Base-by-base conservation (phyloP, 2,113 vertebrate genomes). In the Irena cyanogastra region DNA sequence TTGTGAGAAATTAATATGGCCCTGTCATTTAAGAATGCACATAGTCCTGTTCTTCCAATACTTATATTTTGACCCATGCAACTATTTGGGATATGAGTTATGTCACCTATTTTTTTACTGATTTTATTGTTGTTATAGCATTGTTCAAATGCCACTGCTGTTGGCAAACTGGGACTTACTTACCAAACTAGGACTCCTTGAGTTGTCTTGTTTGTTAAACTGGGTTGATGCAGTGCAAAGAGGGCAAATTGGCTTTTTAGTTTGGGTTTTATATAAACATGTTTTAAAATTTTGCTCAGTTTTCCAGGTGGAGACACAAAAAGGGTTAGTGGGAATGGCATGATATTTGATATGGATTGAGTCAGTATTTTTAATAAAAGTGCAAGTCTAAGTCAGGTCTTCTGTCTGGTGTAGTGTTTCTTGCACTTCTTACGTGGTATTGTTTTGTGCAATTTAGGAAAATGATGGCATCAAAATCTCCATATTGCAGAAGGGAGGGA, bases 121-220 rank as follows among this genome's bases (percentile, higher is more conserved):
- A 65, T 85, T 93, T 92, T 97, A 39, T 87, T 83, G 42, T 83
- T 94, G 54, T 75, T 88, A 21, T 1, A 78, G 33, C 81, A 35
- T 85, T 76, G 31, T 70, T 94, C 9, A 41, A 78, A 87, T 95
- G 91, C 85, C 81, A 64, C 33, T 70, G 75, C 64, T 79, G 5
- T 31, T 54, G 39, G 31, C 39, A 64, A 42, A 44, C 19, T n/a
- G 35, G 76, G 49, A 19, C 33, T 93, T 39, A 39, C 57, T 93
- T 86, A 54, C 41, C 84, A 80, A 85, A 87, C 45, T 70, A 54
- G 63, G 90, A 63, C 31, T 89, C 47, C 60, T 13, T 14, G 59
- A 64, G 33, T 60, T 70, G 81, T 28, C 42, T 27, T 71, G 20
- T 74, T 87, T 94, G 35, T 87, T 87, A 39, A 87, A 45, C 64